Conservation (phyloP, 1,140 invertebrate species). For the Melitaea cinxia region DNA sequence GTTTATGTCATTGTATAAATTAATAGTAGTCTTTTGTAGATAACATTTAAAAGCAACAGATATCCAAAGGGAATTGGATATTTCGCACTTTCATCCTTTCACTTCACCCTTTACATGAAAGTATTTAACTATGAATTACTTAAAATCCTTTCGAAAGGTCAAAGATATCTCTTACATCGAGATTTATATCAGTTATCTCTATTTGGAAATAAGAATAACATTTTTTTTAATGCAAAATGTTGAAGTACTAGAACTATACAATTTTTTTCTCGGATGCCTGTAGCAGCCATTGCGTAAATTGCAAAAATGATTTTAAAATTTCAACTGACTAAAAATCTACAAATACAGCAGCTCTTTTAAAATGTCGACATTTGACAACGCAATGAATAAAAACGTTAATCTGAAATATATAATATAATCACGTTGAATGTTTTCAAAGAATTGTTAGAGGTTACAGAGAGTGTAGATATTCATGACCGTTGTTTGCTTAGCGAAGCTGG, state of each 20-base stretch:
- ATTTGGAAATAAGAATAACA: neutral
- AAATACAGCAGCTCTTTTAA: too few relatives aligned
- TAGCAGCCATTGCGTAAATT: too few relatives aligned
- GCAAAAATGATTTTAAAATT: too few relatives aligned
- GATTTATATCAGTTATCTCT: neutral
- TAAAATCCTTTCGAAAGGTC: neutral
- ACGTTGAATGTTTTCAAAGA: neutral
- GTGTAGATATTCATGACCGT: neutral
- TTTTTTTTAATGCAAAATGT: neutral
- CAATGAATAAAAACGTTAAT: neutral
- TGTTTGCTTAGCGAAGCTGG: slow-evolving; percentile 7
- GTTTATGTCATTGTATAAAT: neutral
- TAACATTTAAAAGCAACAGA: neutral
- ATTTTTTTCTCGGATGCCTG: too few relatives aligned
- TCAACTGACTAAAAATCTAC: too few relatives aligned
- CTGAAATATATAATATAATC: neutral
- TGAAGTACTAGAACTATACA: too few relatives aligned
- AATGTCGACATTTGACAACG: neutral
- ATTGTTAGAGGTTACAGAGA: neutral
- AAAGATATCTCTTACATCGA: neutral
- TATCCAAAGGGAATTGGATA: neutral
- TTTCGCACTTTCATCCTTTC: neutral
- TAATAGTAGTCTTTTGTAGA: neutral
- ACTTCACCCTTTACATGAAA: slow-evolving; percentile 2
- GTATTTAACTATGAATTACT: neutral